phyloP scores from a whole-genome alignment of 2,113 vertebrate genomes.

The Pagrus major region DNA sequence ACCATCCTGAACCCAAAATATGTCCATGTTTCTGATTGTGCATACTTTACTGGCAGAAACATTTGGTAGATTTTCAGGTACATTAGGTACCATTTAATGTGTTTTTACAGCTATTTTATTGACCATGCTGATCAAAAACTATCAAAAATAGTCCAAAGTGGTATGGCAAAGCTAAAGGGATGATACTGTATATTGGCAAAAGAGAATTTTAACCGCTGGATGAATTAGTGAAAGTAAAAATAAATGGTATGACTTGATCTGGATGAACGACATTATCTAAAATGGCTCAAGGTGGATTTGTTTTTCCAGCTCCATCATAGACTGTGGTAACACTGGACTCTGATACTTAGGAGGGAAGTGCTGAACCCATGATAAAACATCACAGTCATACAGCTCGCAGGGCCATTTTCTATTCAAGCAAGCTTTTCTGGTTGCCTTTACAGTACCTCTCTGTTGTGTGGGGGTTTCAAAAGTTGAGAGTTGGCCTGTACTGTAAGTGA shows the following conservation, averaged over 20 bases:
- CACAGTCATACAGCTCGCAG: constrained; percentile 17
- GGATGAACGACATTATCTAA: constrained; percentile 3
- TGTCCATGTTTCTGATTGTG: not conserved
- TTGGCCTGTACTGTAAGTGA: constrained; percentile 39
- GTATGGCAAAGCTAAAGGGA: not conserved
- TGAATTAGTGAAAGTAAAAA: not conserved
- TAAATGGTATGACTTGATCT: constrained; percentile 5
- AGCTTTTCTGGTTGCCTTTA: constrained; percentile 57
- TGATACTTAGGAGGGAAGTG: constrained; percentile 16
- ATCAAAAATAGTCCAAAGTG: constrained; percentile 5
- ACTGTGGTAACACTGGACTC: not conserved
- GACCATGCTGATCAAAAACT: constrained; percentile 26
- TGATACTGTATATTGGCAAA: not conserved
- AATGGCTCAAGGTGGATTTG: not conserved
- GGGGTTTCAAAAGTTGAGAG: constrained; percentile 31
- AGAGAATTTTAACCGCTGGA: not conserved
- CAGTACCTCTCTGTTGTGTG: constrained; percentile 43
- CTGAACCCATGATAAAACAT: constrained; percentile 22
- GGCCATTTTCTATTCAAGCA: constrained; percentile 37
- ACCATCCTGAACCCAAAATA: constrained; percentile 4
- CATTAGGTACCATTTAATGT: constrained; percentile 17
- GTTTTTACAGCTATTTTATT: not conserved
- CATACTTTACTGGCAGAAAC: not conserved
- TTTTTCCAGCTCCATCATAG: not conserved
- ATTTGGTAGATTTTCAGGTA: not conserved